Percentiles rank a stretch among this genome's conserved stretches.
phyloP scores from a whole-genome alignment of 2,113 vertebrate genomes.

The Chlamydotis undulata region DNA sequence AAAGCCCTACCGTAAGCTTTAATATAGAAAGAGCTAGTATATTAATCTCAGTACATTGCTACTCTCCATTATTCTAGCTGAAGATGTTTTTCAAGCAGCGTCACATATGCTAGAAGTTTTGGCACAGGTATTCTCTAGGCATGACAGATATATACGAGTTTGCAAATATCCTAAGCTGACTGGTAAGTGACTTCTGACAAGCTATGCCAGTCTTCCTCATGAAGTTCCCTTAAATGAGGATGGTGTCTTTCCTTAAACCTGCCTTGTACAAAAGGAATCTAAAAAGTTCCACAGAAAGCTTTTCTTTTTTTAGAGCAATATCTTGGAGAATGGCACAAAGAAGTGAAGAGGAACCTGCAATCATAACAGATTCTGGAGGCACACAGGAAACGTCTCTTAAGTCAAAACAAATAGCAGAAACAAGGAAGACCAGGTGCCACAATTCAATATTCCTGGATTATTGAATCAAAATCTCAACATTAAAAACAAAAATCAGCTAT shows the following conservation, averaged over 20 bases:
- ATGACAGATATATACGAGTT: not conserved
- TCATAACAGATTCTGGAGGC: not conserved
- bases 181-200: not conserved
- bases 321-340: not conserved
- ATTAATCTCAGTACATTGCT: not conserved
- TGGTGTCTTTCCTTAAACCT: not conserved
- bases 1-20: not conserved
- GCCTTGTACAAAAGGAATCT: not conserved
- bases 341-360: not conserved
- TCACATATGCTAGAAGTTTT: not conserved
- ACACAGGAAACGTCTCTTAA: not conserved
- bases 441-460: not conserved
- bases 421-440: not conserved
- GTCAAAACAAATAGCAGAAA: not conserved
- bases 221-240: not conserved
- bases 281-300: not conserved
- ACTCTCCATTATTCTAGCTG: not conserved
- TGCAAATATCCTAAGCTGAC: not conserved
- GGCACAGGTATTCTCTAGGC: not conserved
- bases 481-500: not conserved
- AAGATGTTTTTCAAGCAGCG: not conserved
- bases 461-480: not conserved
- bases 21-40: not conserved
- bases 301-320: not conserved
- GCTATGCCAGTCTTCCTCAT: not conserved